Conservation (phyloP, 1,140 invertebrate genomes). For the Cotesia vestalis region DNA sequence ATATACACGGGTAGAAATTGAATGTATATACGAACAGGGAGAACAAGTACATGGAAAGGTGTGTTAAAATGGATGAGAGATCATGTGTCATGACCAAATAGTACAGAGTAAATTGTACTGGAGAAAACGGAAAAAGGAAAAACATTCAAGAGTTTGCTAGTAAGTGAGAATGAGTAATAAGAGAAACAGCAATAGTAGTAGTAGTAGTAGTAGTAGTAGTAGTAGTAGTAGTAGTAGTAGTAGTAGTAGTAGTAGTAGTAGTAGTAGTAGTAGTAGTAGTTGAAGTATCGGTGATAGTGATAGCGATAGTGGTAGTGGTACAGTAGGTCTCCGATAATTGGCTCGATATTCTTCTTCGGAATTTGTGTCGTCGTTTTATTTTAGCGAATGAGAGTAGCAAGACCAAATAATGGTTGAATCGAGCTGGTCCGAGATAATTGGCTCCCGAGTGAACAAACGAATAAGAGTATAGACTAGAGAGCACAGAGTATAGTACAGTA, state of each 20-base stretch:
- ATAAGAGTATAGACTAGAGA: neutral
- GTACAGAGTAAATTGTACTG: neutral
- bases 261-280: too few relatives aligned
- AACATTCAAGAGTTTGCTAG: constrained; percentile 9
- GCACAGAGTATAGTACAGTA: too few relatives aligned
- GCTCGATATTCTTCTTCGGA: constrained; percentile 16
- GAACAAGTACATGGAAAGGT: neutral
- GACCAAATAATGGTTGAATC: constrained; percentile 12
- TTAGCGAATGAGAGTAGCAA: neutral
- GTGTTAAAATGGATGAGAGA: constrained; percentile 12
- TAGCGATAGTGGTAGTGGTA: too few relatives aligned
- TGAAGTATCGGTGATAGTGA: too few relatives aligned
- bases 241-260: too few relatives aligned
- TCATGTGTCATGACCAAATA: constrained; percentile 20
- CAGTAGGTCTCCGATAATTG: constrained; percentile 5
- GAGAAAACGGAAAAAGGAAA: neutral
- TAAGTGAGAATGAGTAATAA: neutral
- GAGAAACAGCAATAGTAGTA: too few relatives aligned
- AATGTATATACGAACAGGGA: neutral
- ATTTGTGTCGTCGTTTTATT: constrained; percentile 9
- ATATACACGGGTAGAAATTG: too few relatives aligned
- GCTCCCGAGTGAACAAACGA: constrained; percentile 12
- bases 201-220: too few relatives aligned
- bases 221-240: too few relatives aligned
- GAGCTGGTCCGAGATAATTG: constrained; percentile 26